A percentile compares a stretch with the other conserved stretches of the same genome.
phyloP scores from a whole-genome alignment of 2,888 invertebrate species.

The Drosophila colorata region DNA sequence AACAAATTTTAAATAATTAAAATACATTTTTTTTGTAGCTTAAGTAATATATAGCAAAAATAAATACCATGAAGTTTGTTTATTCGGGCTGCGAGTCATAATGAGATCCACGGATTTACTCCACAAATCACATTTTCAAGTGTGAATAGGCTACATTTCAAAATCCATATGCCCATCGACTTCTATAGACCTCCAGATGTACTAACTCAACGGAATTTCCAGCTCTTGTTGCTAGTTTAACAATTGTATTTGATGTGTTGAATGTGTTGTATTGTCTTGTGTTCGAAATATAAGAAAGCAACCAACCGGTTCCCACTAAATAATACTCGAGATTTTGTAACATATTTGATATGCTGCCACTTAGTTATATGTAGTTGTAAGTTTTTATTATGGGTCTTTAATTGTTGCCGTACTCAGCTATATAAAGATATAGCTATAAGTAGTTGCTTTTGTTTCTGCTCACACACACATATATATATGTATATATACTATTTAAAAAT shows the following conservation, averaged over 20 bases:
- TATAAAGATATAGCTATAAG: slow-evolving; percentile 32
- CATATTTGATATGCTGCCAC: slow-evolving; percentile 75
- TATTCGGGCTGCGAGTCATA: no score
- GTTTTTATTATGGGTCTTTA: slow-evolving; percentile 59
- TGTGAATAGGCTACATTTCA: no score
- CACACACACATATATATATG: slow-evolving; percentile 22
- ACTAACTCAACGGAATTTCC: background rate
- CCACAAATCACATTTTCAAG: no score
- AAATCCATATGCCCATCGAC: no score
- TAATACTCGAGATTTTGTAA: slow-evolving; percentile 36
- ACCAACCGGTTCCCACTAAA: background rate
- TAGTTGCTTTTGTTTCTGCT: slow-evolving; percentile 26
- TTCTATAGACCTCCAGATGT: background rate
- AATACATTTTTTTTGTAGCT: no score
- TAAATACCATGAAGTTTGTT: no score
- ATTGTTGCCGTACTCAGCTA: slow-evolving; percentile 42
- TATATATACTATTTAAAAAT: slow-evolving; percentile 37
- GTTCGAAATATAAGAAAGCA: no score
- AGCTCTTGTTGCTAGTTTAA: background rate
- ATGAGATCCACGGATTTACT: no score
- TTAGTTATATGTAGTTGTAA: slow-evolving; percentile 58
- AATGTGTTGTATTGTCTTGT: no score
- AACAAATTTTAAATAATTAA: no score
- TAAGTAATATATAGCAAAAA: no score
- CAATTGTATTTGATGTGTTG: slow-evolving; percentile 1